Evolutionary conservation across 2,113 vertebrate species (phyloP), one percentile per base, ranked within the genome.

Genomic region (Corynorhinus townsendii): DNA sequence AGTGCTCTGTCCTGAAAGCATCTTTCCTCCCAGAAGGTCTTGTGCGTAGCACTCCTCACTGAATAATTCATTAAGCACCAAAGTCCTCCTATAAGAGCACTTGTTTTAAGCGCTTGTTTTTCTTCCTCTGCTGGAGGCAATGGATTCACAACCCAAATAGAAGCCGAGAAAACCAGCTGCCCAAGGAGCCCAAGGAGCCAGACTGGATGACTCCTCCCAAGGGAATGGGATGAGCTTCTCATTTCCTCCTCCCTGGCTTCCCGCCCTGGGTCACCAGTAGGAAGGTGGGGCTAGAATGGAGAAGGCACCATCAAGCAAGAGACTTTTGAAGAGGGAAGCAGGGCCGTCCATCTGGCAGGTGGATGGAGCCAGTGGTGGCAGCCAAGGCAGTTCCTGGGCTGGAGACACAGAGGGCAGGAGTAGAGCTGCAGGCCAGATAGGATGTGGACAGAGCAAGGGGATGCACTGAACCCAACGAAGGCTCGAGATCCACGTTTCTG

Each of bases 11-110:
- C 54, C 0, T 28, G n/a, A 87, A 69, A 87, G 54, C 35, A 28
- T 49, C 73, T 91, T 86, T 89, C 54, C 35, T 95, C 91, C 79
- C 30, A 71, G 90, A 97, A 92, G 4, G 45, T 52, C 43, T 56
- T 76, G 38, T 72, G 85, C 43, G 54, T 28, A 15, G 43, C n/a
- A 1, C 20, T 80, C 43, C 54, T 80, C 10, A 0, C 69, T n/a
- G 15, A 93, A 40, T 64, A 56, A 75, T 81, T 94, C 77, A 38
- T 59, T 38, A 89, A 69, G 35, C 47, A 77, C 26, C 87, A 82
- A 62, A 81, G 33, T 81, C 76, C 73, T 83, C 38, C 77, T 38
- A 11, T 0, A 17, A 72, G 49, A 75, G 38, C 33, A 12, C 62
- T 71, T 5, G 26, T 73, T 26, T 76, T 24, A 64, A 90, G 38